Evolutionary conservation across 2,888 invertebrate species (phyloP).

Genomic region (Apamea anceps): DNA sequence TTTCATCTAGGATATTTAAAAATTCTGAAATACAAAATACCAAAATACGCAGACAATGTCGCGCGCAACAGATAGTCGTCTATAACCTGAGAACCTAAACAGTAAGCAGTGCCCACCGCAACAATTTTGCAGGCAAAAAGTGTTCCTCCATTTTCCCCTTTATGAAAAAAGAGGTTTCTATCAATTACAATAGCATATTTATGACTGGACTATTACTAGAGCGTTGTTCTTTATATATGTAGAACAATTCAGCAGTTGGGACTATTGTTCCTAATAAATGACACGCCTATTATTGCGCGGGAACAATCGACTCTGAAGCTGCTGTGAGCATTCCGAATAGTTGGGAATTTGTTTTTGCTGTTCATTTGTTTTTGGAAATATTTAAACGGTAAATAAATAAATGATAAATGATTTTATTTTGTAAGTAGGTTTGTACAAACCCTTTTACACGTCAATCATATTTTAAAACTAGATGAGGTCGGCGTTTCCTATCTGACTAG

Average conservation of each 20-base stretch:
- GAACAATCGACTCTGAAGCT: slow-evolving; percentile 34
- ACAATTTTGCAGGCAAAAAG: neutral
- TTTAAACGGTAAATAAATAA: no score
- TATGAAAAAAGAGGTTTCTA: neutral
- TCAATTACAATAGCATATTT: neutral
- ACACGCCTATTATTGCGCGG: neutral
- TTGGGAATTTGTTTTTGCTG: neutral
- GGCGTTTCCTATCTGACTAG: no score
- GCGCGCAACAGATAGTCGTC: neutral
- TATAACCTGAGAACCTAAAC: neutral
- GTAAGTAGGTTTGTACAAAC: no score
- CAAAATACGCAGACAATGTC: no score
- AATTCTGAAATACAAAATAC: no score
- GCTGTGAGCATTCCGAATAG: neutral
- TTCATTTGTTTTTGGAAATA: neutral
- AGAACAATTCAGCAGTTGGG: slow-evolving; percentile 13
- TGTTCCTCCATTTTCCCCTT: neutral
- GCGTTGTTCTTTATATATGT: neutral
- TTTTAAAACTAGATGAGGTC: no score
- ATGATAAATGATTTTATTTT: no score
- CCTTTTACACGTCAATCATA: no score
- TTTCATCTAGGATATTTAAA: no score
- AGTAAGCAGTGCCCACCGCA: neutral
- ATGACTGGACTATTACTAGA: neutral
- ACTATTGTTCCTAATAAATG: slow-evolving; percentile 35